A percentile compares a stretch with the other conserved stretches of the same genome.
Conservation (phyloP, 2,888 invertebrate species). For the Sinotaia quadrata region DNA sequence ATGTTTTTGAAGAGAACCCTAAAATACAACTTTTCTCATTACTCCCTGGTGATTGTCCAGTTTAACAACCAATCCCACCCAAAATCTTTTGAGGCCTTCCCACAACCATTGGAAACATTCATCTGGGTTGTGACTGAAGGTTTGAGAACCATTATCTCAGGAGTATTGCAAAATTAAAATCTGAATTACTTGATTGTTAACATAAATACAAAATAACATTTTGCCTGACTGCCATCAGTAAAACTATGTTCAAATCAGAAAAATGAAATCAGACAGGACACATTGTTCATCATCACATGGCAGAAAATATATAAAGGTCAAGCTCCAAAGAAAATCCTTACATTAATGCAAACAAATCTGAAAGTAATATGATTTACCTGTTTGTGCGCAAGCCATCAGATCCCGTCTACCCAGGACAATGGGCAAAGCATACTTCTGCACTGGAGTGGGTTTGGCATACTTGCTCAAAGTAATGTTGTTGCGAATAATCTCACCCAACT, state of each 20-base stretch:
- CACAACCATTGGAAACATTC: too few species aligned
- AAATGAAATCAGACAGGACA: slow-evolving; percentile 13
- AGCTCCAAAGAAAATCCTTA: not conserved
- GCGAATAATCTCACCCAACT: slow-evolving; percentile 94
- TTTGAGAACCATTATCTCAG: too few species aligned
- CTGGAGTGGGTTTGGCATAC: slow-evolving; percentile 86
- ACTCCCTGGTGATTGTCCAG: too few species aligned
- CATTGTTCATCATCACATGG: slow-evolving; percentile 17
- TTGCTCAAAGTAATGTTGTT: slow-evolving; percentile 86
- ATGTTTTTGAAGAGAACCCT: too few species aligned
- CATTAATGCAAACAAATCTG: not conserved
- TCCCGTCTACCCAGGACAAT: slow-evolving; percentile 86
- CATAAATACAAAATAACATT: too few species aligned
- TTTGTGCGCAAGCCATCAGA: slow-evolving; percentile 98
- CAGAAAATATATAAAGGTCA: not conserved
- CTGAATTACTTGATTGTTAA: too few species aligned
- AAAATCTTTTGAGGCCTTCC: too few species aligned
- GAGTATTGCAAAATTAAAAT: too few species aligned
- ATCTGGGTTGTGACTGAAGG: too few species aligned
- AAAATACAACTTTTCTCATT: too few species aligned
- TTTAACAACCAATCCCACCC: too few species aligned
- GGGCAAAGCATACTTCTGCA: slow-evolving; percentile 93
- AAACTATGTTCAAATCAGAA: slow-evolving; percentile 5
- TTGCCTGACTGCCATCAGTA: slow-evolving; percentile 14
- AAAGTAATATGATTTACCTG: slow-evolving; percentile 81